Evolutionary conservation across 2,113 vertebrate species (phyloP).

Genomic region (Pseudopipra pipra): DNA sequence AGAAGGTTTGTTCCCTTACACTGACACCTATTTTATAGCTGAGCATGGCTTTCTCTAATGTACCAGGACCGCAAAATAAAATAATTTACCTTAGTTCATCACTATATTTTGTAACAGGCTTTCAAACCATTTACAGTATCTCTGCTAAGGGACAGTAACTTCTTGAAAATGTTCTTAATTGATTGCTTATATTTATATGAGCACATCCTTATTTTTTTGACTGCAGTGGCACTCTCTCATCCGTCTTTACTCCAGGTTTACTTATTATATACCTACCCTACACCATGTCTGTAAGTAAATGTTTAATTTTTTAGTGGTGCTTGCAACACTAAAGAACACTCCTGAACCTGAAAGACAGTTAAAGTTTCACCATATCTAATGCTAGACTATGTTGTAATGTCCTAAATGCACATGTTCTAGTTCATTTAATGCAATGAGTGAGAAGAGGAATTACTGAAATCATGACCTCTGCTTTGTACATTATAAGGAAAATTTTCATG

Average conservation of each 20-base stretch:
- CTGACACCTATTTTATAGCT: neutral
- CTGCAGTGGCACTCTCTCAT: neutral
- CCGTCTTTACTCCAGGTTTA: neutral
- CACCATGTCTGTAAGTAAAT: neutral
- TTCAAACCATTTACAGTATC: neutral
- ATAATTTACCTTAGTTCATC: neutral
- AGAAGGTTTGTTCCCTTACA: neutral
- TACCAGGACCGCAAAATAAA: neutral
- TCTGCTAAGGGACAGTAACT: neutral
- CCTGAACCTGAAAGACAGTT: neutral
- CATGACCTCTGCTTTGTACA: neutral
- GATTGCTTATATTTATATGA: neutral
- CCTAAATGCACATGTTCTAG: neutral
- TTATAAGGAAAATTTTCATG: neutral
- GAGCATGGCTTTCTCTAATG: neutral
- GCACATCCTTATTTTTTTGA: neutral
- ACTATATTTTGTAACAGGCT: neutral
- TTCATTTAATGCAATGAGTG: neutral
- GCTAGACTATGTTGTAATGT: neutral
- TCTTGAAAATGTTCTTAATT: neutral
- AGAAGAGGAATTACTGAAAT: neutral
- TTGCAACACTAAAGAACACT: neutral
- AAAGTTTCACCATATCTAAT: neutral
- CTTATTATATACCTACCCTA: neutral
- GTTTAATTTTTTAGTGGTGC: neutral